Evolutionary conservation across 2,888 invertebrate genomes (phyloP), one percentile per base, ranked within the genome.

Genomic region (Sarcophaga carnaria): DNA sequence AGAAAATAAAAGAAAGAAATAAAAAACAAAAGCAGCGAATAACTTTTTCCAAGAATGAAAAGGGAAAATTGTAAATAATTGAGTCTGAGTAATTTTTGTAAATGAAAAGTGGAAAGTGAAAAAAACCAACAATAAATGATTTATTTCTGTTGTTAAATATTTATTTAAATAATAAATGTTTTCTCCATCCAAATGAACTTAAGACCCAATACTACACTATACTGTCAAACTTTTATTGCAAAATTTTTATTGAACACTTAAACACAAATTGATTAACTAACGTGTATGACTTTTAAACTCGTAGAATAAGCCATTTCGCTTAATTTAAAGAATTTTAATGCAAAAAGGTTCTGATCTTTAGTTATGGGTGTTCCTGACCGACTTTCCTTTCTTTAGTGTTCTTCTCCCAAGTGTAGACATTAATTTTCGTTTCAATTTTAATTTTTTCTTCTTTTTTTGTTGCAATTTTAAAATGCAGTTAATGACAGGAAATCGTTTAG

Each of bases 401-500:
- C 12, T 17, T 17, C 54, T 54, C 5, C 17, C 17, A 14, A 14
- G 54, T 4, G 25, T 54, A 72, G 37, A 27, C 60, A 11, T 62
- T 74, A 4, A 45, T 37, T 20, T 37, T 62, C 72, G 54, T 54
- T 54, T 62, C 6, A 6, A 22, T 17, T 45, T 10, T 60, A 49
- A 59, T 54, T 72, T 37, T 37, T 60, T 22, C 14, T 5, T 72
- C 20, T 4, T 60, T 14, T n/a, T 37, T 47, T 77, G 54, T 77
- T 77, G 66, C 54, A 80, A 17, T 67, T 49, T 67, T 74, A 74
- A 67, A 22, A 27, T 27, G 64, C 66, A 54, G 25, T 78, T 78
- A 67, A 67, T 45, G 82, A 83, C 77, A 72, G 83, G 83, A 78
- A 83, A 72, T 77, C 66, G 71, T 77, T 83, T 66, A 77, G 59